Evolutionary conservation across 2,888 invertebrate species (phyloP).

Genomic region (Lasioglossum lativentre): DNA sequence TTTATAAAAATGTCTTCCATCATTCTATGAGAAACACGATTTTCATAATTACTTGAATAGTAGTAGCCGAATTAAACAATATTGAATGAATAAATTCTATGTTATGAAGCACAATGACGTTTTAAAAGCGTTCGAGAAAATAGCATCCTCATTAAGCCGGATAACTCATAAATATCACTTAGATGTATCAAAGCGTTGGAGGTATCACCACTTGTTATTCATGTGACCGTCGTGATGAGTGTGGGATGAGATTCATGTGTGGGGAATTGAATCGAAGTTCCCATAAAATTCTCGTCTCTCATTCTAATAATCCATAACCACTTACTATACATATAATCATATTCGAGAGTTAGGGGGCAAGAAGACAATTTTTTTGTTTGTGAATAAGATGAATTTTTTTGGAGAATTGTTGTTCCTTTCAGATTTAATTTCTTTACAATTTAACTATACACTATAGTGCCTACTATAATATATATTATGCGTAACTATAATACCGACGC

Average conservation of each 20-base stretch:
- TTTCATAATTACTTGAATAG: too few species aligned
- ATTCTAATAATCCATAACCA: background rate
- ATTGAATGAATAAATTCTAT: constrained; percentile 41
- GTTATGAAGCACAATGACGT: background rate
- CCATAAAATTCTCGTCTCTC: background rate
- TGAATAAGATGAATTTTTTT: background rate
- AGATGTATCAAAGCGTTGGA: constrained; percentile 66
- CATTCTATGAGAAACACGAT: background rate
- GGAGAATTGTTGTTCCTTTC: background rate
- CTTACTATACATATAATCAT: background rate
- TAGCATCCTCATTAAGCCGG: constrained; percentile 75
- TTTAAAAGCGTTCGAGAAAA: constrained; percentile 50
- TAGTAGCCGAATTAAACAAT: constrained; percentile 40
- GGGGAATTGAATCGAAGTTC: background rate
- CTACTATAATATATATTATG: too few species aligned
- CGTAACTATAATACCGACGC: constrained; percentile 59
- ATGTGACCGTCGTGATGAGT: constrained; percentile 68
- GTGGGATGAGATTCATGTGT: constrained; percentile 68
- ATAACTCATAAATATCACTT: constrained; percentile 80
- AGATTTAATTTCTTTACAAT: background rate
- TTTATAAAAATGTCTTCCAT: background rate
- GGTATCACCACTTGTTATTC: constrained; percentile 75
- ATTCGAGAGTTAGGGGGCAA: background rate
- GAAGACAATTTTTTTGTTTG: background rate
- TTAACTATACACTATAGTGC: background rate